Percentiles rank a stretch among this genome's conserved stretches.
Evolutionary conservation across 2,888 invertebrate genomes (phyloP).

Genomic region (Drosophila trichaetosa): DNA sequence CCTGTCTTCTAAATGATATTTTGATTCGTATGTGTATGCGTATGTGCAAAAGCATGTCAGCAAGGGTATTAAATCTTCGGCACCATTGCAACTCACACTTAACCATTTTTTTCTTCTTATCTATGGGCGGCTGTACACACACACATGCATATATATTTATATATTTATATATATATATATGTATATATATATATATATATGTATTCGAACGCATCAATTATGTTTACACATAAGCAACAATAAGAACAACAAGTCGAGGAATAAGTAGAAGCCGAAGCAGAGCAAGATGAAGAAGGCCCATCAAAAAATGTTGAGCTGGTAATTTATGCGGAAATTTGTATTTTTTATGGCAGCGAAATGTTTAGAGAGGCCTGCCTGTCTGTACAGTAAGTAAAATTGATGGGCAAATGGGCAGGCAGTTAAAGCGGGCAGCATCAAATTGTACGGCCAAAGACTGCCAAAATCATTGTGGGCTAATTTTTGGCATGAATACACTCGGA

Average conservation of each 20-base stretch:
- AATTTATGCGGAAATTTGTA: conserved; percentile 78
- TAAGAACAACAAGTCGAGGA: conserved; percentile 1
- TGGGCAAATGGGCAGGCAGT: conserved; percentile 75
- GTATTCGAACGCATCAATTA: conserved; percentile 49
- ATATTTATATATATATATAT: not conserved
- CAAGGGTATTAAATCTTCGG: conserved; percentile 13
- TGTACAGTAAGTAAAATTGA: conserved; percentile 71
- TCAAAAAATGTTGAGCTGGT: conserved; percentile 64
- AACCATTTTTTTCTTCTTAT: not conserved
- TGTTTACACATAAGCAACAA: conserved; percentile 49
- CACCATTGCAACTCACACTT: not conserved
- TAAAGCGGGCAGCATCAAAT: conserved; percentile 62
- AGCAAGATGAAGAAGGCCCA: conserved; percentile 16
- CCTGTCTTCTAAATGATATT: not conserved
- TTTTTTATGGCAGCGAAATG: conserved; percentile 69
- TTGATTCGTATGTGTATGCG: not conserved
- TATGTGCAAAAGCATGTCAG: not conserved
- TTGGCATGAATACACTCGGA: conserved; percentile 11
- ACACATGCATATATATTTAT: not conserved
- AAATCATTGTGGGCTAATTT: conserved; percentile 65
- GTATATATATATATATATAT: not conserved
- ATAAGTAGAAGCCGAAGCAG: conserved; percentile 7
- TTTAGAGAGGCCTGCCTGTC: conserved; percentile 45
- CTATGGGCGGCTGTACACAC: not conserved
- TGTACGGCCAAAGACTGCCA: conserved; percentile 28